Conservation (phyloP, 2,888 invertebrate genomes). For the Parnassius mnemosyne region DNA sequence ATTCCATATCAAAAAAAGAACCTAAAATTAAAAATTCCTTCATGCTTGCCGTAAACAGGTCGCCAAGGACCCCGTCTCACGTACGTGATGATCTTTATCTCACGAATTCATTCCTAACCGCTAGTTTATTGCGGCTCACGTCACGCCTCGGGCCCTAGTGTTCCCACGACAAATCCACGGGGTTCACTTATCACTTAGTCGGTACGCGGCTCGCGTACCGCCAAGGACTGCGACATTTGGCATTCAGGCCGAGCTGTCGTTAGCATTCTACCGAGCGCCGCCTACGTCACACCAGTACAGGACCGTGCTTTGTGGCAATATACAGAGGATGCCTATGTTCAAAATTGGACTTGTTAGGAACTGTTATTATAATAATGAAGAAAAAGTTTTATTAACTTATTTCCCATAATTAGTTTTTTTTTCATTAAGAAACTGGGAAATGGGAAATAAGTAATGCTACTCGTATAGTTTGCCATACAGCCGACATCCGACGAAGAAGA, state of each 20-base stretch:
- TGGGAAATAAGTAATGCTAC: no score
- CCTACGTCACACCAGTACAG: slow-evolving; percentile 14
- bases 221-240: slow-evolving; percentile 25
- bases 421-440: no score
- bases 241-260: slow-evolving; percentile 11
- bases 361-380: no score
- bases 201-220: slow-evolving; percentile 62
- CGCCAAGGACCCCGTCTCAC: slow-evolving; percentile 1
- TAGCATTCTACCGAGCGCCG: slow-evolving; percentile 5
- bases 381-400: no score
- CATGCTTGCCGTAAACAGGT: background rate
- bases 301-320: no score
- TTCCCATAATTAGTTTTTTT: no score
- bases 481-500: no score
- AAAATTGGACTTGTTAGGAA: no score
- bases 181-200: slow-evolving; percentile 36
- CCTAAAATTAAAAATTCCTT: background rate
- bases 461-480: no score
- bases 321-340: no score
- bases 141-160: slow-evolving; percentile 2
- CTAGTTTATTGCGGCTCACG: slow-evolving; percentile 13
- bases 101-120: slow-evolving; percentile 18
- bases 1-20: background rate
- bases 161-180: slow-evolving; percentile 29
- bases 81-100: slow-evolving; percentile 21